Conservation (phyloP, 2,888 invertebrate genomes). For the Andricus curvator region DNA sequence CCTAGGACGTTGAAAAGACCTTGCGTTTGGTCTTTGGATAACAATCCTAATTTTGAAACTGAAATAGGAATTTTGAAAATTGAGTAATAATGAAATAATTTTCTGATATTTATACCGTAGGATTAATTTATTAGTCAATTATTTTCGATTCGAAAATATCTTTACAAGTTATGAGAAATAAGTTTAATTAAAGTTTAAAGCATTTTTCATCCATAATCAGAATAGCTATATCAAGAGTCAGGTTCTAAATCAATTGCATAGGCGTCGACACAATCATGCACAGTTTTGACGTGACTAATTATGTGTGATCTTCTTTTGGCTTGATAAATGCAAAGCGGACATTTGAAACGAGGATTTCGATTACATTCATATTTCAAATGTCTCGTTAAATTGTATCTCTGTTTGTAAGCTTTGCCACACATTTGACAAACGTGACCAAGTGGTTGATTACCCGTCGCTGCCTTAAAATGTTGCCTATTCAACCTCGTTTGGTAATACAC, state of each 20-base stretch:
- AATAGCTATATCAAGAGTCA: neutral
- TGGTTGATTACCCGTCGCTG: neutral
- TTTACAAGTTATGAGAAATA: neutral
- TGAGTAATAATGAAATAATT: neutral
- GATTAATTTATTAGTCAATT: neutral
- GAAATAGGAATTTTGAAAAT: neutral
- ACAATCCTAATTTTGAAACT: too few species aligned
- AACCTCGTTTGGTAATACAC: neutral
- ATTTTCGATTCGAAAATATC: neutral
- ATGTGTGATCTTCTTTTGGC: constrained; percentile 59
- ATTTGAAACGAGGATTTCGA: constrained; percentile 57
- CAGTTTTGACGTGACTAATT: constrained; percentile 55
- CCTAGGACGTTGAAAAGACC: too few species aligned
- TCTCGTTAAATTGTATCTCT: constrained; percentile 70
- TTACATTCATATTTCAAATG: constrained; percentile 74
- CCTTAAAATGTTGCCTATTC: neutral
- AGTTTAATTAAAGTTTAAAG: neutral
- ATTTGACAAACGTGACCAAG: constrained; percentile 53
- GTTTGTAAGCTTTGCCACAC: constrained; percentile 71
- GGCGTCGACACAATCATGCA: constrained; percentile 50
- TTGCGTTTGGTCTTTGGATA: too few species aligned
- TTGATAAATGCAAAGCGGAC: constrained; percentile 48
- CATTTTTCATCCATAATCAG: neutral
- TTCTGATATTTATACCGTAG: neutral
- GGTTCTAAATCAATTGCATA: constrained; percentile 50